Percentiles rank a stretch among this genome's conserved stretches.
Conservation (phyloP, 2,113 vertebrate genomes). For the Artemisiospiza belli region DNA sequence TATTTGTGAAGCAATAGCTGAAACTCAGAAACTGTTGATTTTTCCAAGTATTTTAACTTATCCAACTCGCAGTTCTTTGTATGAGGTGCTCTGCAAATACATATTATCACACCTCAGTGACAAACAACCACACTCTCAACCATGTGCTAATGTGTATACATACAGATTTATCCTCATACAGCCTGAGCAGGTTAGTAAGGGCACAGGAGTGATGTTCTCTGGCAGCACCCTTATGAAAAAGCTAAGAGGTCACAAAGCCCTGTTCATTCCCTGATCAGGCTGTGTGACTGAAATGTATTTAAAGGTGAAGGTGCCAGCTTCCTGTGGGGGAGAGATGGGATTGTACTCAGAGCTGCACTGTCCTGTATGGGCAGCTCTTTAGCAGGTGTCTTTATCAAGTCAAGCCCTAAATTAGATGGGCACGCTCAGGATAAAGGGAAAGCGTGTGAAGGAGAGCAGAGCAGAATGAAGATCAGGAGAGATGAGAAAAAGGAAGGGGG, state of each 20-base stretch:
- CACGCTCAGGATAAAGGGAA: not conserved
- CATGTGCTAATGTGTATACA: rapidly evolving
- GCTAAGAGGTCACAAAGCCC: not conserved
- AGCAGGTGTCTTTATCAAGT: not conserved
- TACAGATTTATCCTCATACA: not conserved
- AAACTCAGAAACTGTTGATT: not conserved
- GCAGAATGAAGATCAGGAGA: not conserved
- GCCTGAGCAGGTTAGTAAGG: not conserved
- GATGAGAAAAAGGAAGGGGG: not conserved
- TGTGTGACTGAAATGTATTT: not conserved
- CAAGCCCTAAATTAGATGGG: not conserved
- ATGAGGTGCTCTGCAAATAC: not conserved
- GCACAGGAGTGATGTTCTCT: not conserved
- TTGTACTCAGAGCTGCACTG: not conserved
- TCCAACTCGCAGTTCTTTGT: not conserved
- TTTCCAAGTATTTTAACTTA: not conserved
- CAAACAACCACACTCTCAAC: not conserved
- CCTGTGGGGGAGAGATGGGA: not conserved
- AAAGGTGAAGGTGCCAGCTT: not conserved
- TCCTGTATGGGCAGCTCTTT: not conserved
- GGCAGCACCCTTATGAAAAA: not conserved
- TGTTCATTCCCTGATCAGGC: not conserved
- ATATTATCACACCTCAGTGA: not conserved
- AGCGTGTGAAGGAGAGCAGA: not conserved
- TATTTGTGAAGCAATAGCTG: not conserved